Base-by-base conservation (phyloP, 2,888 invertebrate species). In the Cheilosia vernalis region DNA sequence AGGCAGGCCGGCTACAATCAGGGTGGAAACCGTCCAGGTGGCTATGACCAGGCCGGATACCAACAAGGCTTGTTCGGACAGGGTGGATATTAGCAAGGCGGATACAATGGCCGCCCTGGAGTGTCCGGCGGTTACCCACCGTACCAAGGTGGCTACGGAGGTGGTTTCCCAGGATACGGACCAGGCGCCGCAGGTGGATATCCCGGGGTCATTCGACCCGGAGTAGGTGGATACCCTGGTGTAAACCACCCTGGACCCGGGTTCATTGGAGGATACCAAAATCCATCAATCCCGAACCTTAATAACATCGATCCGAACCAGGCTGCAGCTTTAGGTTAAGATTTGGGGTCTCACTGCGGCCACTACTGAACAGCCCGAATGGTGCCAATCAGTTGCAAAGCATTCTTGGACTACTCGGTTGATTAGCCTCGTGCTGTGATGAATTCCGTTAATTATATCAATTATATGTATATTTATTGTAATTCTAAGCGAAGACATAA, bases 371-470 rank as follows among this genome's bases (percentile, higher is more conserved):
- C 24, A 89, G 76, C 40, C 87, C 27, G 69, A 51, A 30, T 56
- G 69, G 78, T 89, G 58, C 37, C 88, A 88, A 69, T 79, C 82
- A n/a, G 87, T 73, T 40, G 55, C 89, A 88, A 0, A 88, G 87
- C 2, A 87, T 78, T 51, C 60, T 76, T 6, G 87, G 30, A 4
- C n/a, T n/a, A n/a, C n/a, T n/a, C n/a, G n/a, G n/a, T n/a, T n/a
- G n/a, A n/a, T n/a, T n/a, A n/a, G n/a, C 17, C 55, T 56, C 55
- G 63, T 33, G 17, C 15, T 47, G 0, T n/a, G 4, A 2, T 51
- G 4, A 19, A 40, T 67, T 74, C 21, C 51, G n/a, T 37, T 64
- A 40, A 53, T 40, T 24, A 24, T 42, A 21, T 37, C 58, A 40
- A 53, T 40, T 24, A 24, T 42, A 21, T 69, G 63, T 69, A 24